Base-by-base conservation (phyloP, 2,888 invertebrate genomes). In the Frankliniella intonsa region DNA sequence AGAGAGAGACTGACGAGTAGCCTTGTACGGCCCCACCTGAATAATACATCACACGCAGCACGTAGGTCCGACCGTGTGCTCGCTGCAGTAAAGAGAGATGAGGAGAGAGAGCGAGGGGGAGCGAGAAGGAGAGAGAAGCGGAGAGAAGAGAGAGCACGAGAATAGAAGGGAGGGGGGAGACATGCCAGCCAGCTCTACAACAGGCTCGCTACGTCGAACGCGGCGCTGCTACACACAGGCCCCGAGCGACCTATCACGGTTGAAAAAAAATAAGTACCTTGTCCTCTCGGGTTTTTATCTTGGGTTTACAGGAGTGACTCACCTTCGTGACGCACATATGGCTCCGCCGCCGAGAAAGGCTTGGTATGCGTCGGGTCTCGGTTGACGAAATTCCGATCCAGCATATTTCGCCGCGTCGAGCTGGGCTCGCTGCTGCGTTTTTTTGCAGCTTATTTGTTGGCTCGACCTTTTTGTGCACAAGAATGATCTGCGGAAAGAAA, bases 31-130 rank as follows among this genome's bases (percentile, higher is more conserved):
- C 69, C 25, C 69, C 69, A 76, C n/a, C 69, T 76, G 69, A 76
- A 76, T 76, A 76, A 76, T 76, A 76, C 69, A 76, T 76, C 69
- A 76, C 69, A 76, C 69, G 69, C 69, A 25, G 69, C 69, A 76
- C 69, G 69, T 25, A 76, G 69, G 25, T 25, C 69, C 69, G 69
- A 76, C 69, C 25, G 69, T 76, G 69, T 25, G 62, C 62, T 62
- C 69, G 69, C 69, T 25, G 69, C 22, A 76, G 22, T 22, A 76
- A 25, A 12, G 69, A 12, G 69, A 8, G 22, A 9, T 2, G 69
- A 25, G 69, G 69, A n/a, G 69, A 25, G 25, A 22, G 14, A 62
- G 62, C 7, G 17, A n/a, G 62, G 14, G 62, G 3, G 62, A 17
- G 17, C 7, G 62, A n/a, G 62, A 17, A 3, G 25, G 69, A 25